These are phyloP conservation scores for Doryteuthis pealeii DNA, from an alignment of 1,140 invertebrate species.

Conservation along the genomic window DNA sequence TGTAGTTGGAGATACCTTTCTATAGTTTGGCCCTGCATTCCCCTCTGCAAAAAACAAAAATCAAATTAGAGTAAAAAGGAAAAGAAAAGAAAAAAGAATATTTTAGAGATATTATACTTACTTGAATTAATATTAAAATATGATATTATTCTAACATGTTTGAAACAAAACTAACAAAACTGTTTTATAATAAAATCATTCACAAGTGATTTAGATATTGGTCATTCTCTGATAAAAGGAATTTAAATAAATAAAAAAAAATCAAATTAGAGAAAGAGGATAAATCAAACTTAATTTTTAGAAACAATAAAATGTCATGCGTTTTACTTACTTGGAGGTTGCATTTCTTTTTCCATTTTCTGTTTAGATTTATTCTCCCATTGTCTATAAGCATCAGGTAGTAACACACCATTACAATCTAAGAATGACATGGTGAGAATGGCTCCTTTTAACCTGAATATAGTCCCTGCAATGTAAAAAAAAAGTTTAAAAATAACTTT, in stretches of 20 bases:
- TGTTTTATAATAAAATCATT: too few species aligned
- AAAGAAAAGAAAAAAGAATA: neutral
- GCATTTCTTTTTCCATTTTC: constrained; percentile 20
- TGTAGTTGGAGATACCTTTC: constrained; percentile 75
- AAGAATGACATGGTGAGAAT: constrained; percentile 93
- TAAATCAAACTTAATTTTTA: too few species aligned
- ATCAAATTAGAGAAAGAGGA: too few species aligned
- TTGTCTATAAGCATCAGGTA: constrained; percentile 48
- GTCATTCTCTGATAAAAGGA: too few species aligned
- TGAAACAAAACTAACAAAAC: too few species aligned
- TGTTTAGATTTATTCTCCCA: constrained; percentile 48
- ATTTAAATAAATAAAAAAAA: too few species aligned
- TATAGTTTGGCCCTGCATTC: constrained; percentile 36
- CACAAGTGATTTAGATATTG: too few species aligned
- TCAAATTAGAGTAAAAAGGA: too few species aligned
- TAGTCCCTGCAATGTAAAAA: constrained; percentile 68
- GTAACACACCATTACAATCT: constrained; percentile 74
- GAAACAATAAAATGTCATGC: too few species aligned
- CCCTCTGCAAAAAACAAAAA: constrained; percentile 38
- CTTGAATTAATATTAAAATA: too few species aligned
- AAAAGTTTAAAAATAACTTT: constrained; percentile 12
- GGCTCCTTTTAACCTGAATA: constrained; percentile 91
- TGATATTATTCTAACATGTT: too few species aligned
- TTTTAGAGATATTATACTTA: too few species aligned
- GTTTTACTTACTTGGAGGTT: constrained; percentile 16